Conservation (phyloP, 1,140 invertebrate genomes). For the Mya arenaria region DNA sequence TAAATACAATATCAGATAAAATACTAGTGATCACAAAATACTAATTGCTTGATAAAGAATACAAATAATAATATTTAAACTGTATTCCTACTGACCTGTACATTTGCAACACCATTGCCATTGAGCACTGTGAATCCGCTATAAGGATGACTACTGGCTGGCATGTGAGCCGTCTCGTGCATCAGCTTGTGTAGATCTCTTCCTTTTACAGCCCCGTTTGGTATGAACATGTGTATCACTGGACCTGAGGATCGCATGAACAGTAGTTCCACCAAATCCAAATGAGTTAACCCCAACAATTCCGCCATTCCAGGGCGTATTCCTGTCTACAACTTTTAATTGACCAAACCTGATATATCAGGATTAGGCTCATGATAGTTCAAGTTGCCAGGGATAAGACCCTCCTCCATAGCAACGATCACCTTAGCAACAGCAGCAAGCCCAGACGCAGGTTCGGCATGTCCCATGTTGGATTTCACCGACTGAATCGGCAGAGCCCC, state of each 20-base stretch:
- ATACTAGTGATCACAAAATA: background rate
- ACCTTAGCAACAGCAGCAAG: slow-evolving; percentile 94
- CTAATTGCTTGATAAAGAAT: no score
- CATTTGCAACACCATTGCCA: slow-evolving; percentile 31
- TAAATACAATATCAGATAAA: no score
- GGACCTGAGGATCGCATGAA: slow-evolving; percentile 92
- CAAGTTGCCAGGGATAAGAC: slow-evolving; percentile 93
- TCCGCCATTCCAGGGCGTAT: slow-evolving; percentile 91
- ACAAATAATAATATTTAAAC: no score
- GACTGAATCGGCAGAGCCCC: slow-evolving; percentile 94
- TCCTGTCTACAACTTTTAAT: slow-evolving; percentile 92
- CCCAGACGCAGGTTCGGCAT: slow-evolving; percentile 95
- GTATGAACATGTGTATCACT: background rate
- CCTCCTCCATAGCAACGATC: slow-evolving; percentile 93
- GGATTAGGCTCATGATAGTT: slow-evolving; percentile 93
- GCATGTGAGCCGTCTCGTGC: slow-evolving; percentile 84
- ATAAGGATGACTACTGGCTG: background rate
- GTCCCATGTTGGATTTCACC: slow-evolving; percentile 99
- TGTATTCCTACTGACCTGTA: slow-evolving; percentile 4
- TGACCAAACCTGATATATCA: slow-evolving; percentile 94
- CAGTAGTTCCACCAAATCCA: slow-evolving; percentile 98
- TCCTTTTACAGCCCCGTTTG: slow-evolving; percentile 71
- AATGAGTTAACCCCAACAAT: slow-evolving; percentile 96
- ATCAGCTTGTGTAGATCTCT: slow-evolving; percentile 90
- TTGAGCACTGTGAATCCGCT: slow-evolving; percentile 86